phyloP scores from a whole-genome alignment of 2,113 vertebrate species.

The Dipodomys ordii region DNA sequence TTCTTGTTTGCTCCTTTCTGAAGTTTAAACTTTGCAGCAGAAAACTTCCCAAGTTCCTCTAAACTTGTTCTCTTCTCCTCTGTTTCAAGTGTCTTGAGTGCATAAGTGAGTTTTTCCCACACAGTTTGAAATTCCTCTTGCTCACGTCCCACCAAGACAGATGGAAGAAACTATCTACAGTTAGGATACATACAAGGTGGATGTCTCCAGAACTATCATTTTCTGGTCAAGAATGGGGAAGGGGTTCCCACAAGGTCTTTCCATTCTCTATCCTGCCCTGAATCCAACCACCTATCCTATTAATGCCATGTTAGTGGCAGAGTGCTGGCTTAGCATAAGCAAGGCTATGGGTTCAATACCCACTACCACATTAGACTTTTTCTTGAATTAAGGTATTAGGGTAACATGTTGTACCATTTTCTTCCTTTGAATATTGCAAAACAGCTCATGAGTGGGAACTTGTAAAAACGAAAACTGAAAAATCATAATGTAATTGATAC shows the following conservation, averaged over 20 bases:
- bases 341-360: too few species aligned
- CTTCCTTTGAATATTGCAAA: not conserved
- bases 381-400: not conserved
- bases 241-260: not conserved
- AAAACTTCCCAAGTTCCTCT: not conserved
- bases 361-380: not conserved
- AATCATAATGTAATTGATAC: not conserved
- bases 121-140: not conserved
- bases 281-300: not conserved
- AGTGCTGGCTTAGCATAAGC: too few species aligned
- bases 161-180: not conserved
- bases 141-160: not conserved
- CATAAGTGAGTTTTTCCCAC: not conserved
- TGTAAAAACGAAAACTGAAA: not conserved
- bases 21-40: not conserved
- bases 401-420: not conserved
- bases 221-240: not conserved
- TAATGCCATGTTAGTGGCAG: not conserved
- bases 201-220: not conserved
- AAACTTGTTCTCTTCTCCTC: not conserved
- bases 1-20: not conserved
- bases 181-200: not conserved
- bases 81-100: not conserved
- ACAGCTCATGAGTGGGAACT: not conserved
- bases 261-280: not conserved